These are phyloP conservation scores for Lycia hirtaria DNA, from an alignment of 2,888 invertebrate genomes.

Conservation along the genomic window DNA sequence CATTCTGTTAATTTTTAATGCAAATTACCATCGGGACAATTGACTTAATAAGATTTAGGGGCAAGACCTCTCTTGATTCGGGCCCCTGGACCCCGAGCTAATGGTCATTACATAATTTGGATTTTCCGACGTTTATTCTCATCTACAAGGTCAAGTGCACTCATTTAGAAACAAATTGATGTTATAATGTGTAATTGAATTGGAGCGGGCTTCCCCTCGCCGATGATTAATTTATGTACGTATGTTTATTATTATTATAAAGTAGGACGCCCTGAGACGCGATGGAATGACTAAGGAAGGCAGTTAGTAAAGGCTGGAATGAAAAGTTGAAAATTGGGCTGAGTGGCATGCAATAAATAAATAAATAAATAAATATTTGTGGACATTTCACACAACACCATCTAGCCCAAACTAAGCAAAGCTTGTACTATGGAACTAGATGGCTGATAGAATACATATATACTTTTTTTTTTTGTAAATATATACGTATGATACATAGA, in stretches of 20 bases:
- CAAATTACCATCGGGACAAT: background rate
- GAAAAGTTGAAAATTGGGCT: too few relatives aligned
- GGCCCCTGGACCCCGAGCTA: background rate
- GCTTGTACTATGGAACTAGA: too few relatives aligned
- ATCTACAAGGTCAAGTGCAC: background rate
- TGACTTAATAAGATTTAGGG: slow-evolving; percentile 2
- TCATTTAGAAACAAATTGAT: slow-evolving; percentile 4
- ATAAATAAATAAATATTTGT: too few relatives aligned
- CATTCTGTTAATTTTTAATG: background rate
- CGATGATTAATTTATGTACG: background rate
- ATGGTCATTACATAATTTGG: slow-evolving; percentile 17
- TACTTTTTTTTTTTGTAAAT: too few relatives aligned
- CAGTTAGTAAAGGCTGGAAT: too few relatives aligned
- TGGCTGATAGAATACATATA: too few relatives aligned
- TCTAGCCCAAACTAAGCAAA: too few relatives aligned
- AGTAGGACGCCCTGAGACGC: background rate
- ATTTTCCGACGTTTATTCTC: slow-evolving; percentile 12
- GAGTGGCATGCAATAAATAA: too few relatives aligned
- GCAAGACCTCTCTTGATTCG: slow-evolving; percentile 10
- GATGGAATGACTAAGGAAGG: too few relatives aligned
- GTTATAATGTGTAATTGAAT: background rate
- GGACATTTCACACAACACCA: too few relatives aligned
- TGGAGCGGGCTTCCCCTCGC: background rate
- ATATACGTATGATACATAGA: too few relatives aligned
- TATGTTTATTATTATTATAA: background rate